These are phyloP conservation scores for Julus scanicus DNA, from an alignment of 2,888 invertebrate species.

Conservation along the genomic window DNA sequence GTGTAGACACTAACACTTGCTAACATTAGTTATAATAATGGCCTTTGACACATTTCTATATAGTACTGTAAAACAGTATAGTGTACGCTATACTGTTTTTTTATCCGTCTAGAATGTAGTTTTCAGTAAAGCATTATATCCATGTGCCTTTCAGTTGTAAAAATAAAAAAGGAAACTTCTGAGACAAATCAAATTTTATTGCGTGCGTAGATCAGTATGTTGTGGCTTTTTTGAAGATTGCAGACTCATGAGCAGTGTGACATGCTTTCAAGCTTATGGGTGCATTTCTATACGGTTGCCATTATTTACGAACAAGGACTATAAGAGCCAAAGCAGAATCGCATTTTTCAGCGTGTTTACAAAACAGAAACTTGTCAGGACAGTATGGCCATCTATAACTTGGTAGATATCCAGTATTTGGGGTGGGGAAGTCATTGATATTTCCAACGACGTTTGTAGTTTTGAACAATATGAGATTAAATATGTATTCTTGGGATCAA, in stretches of 20 bases:
- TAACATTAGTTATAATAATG: background rate
- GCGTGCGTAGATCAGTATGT: background rate
- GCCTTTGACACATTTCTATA: background rate
- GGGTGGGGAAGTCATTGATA: too few relatives aligned
- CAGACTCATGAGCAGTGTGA: background rate
- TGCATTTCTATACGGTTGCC: background rate
- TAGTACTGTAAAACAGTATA: too few relatives aligned
- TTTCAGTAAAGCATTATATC: background rate
- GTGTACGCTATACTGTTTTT: background rate
- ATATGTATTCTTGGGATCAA: too few relatives aligned
- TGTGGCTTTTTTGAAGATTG: background rate
- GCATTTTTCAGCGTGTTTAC: conserved; percentile 3
- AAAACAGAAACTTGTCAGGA: background rate
- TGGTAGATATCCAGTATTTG: too few relatives aligned
- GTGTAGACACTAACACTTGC: background rate
- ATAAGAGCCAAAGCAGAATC: background rate
- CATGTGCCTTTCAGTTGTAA: background rate
- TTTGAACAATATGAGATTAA: too few relatives aligned
- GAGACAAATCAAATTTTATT: conserved; percentile 29
- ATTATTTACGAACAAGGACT: background rate
- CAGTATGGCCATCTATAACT: background rate
- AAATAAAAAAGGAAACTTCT: background rate
- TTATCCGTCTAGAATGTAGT: too few relatives aligned
- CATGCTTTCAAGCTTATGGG: background rate
- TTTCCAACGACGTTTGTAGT: too few relatives aligned